Evolutionary conservation across 2,888 invertebrate genomes (phyloP).

Genomic region (Dasypolia templi): DNA sequence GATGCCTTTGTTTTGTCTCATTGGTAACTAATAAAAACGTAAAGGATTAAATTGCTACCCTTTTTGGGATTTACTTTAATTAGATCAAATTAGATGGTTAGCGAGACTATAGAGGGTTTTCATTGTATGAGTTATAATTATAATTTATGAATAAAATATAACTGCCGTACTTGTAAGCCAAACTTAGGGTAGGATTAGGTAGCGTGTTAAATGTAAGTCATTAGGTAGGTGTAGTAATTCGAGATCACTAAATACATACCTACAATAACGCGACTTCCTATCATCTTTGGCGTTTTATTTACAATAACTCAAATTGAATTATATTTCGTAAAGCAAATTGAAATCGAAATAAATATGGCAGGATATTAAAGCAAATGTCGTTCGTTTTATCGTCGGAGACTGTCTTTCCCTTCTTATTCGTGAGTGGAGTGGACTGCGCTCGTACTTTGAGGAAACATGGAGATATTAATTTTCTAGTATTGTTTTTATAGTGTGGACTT

Average conservation of each 20-base stretch:
- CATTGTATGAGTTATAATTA: too few species aligned
- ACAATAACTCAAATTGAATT: conserved; percentile 20
- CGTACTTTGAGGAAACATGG: not conserved
- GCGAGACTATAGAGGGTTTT: too few species aligned
- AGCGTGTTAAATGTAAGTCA: too few species aligned
- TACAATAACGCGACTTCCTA: not conserved
- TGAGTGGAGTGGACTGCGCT: not conserved
- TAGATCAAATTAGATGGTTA: too few species aligned
- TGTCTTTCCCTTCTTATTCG: not conserved
- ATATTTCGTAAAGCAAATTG: conserved; percentile 25
- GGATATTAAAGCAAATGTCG: conserved; percentile 47
- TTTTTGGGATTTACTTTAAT: conserved; percentile 19
- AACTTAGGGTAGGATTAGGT: too few species aligned
- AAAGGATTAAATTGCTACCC: conserved; percentile 14
- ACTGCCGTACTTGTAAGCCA: too few species aligned
- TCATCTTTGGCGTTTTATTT: not conserved
- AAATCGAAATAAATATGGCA: conserved; percentile 16
- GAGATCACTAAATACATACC: not conserved
- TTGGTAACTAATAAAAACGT: conserved; percentile 11
- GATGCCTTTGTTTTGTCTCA: not conserved
- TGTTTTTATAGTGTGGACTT: too few species aligned
- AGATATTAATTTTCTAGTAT: too few species aligned
- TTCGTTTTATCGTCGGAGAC: not conserved
- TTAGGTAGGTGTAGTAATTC: not conserved
- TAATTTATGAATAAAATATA: too few species aligned